phyloP scores from a whole-genome alignment of 2,888 invertebrate species.

The Beris chalybata region DNA sequence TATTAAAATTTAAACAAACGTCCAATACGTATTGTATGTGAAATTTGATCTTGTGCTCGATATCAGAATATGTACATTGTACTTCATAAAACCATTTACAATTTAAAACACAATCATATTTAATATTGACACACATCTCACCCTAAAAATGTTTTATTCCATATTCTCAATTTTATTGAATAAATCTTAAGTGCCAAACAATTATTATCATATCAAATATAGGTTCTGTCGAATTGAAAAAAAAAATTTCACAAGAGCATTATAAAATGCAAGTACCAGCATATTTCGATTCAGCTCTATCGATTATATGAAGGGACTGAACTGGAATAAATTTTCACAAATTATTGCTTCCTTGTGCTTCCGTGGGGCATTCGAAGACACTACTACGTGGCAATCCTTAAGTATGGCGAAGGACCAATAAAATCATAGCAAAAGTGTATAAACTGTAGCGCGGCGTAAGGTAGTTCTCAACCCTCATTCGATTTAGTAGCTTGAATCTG shows the following conservation, averaged over 20 bases:
- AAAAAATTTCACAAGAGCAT: conserved; percentile 5
- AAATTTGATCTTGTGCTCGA: too few relatives aligned
- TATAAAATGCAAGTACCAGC: conserved; percentile 19
- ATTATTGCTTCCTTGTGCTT: conserved; percentile 28
- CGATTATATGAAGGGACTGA: conserved; percentile 23
- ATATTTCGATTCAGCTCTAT: conserved; percentile 25
- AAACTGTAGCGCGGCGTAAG: background rate
- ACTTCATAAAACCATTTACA: too few relatives aligned
- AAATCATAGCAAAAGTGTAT: conserved; percentile 17
- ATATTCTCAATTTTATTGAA: conserved; percentile 15
- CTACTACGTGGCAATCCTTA: conserved; percentile 17
- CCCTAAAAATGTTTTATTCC: too few relatives aligned
- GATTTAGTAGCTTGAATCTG: conserved; percentile 7
- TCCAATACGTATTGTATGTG: too few relatives aligned
- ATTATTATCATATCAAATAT: conserved; percentile 7
- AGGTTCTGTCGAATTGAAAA: background rate
- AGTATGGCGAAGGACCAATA: conserved; percentile 28
- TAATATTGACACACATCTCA: too few relatives aligned
- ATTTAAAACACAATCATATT: too few relatives aligned
- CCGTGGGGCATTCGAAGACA: conserved; percentile 12
- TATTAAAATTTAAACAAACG: too few relatives aligned
- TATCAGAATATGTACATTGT: too few relatives aligned
- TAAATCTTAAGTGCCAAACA: conserved; percentile 25
- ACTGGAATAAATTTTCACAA: conserved; percentile 30
- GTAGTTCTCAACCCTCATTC: conserved; percentile 11